Evolutionary conservation across 53 echinoderm and acorn worm genomes (phyloP).

Genomic region (Holothuria scabra): DNA sequence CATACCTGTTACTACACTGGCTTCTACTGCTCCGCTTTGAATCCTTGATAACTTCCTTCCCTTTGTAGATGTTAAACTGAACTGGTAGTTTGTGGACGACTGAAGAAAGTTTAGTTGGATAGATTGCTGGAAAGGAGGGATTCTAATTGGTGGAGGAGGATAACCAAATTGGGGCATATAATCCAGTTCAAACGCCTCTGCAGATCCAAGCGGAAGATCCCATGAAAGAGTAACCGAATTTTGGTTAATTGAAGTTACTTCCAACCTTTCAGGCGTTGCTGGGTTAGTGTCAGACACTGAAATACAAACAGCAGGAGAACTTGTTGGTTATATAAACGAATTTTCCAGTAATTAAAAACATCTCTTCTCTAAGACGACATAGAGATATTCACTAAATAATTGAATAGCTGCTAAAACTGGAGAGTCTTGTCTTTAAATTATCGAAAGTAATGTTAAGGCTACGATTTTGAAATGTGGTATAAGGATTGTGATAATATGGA

Average conservation of each 20-base stretch:
- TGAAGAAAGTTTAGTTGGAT: conserved; percentile 17
- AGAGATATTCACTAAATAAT: too few species aligned
- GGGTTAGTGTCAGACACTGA: not conserved
- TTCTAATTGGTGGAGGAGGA: conserved; percentile 46
- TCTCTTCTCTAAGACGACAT: too few species aligned
- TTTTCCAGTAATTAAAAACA: too few species aligned
- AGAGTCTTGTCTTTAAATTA: too few species aligned
- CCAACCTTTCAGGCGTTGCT: not conserved
- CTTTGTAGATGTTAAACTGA: conserved; percentile 4
- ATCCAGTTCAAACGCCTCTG: conserved; percentile 33
- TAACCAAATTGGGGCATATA: conserved; percentile 26
- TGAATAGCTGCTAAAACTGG: too few species aligned
- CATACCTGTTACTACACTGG: conserved; percentile 1
- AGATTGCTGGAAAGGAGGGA: conserved; percentile 26
- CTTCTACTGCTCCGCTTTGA: not conserved
- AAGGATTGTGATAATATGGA: too few species aligned
- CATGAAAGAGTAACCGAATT: conserved; percentile 43
- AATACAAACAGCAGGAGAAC: not conserved
- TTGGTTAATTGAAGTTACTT: not conserved
- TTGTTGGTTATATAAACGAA: too few species aligned
- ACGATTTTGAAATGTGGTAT: too few species aligned
- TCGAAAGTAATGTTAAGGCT: too few species aligned
- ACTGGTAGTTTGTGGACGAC: conserved; percentile 24
- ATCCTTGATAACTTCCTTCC: conserved; percentile 10
- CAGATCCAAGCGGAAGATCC: conserved; percentile 13